Base-by-base conservation (phyloP, 2,113 vertebrate genomes). In the Coturnix japonica region DNA sequence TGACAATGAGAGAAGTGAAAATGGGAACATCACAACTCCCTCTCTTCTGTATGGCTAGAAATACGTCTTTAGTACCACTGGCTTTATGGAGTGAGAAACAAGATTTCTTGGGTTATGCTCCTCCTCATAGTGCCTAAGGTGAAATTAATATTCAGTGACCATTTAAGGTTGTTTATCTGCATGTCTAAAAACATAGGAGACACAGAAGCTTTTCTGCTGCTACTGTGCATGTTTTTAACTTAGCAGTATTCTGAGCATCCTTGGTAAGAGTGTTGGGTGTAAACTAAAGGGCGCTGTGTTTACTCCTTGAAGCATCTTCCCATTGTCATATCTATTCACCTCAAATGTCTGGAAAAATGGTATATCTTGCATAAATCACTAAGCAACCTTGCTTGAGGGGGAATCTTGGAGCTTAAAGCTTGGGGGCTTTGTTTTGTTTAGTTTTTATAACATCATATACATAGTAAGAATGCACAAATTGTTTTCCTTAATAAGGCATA, bases 231-330 rank as follows among this genome's bases (percentile, higher is more conserved):
- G 2, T 75, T 81, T 92, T 81, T 60, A n/a, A 43, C 51, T 77
- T 70, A 9, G 5, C 15, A 35, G 53, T 75, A 4, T 10, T 74
- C 66, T 0, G 0, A 3, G 83, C 25, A n/a, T n/a, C 35, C 12
- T 10, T 46, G 28, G 6, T 35, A 35, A 43, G 61, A 78, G 11
- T 7, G 21, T 5, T 56, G 35, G 71, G 9, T 35, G 30, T 33
- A 1, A 5, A 20, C n/a, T 51, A 22, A 91, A 67, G 17, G 16
- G 26, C 31, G 60, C 3, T 35, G 6, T n/a, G 20, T 8, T n/a
- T n/a, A n/a, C 18, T 72, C 20, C 31, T 51, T 70, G 63, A 81
- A 82, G 21, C 28, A 35, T 30, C n/a, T 63, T 53, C 44, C 20
- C 6, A 18, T 37, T 76, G 31, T 61, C 28, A n/a, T 0, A 1